These are phyloP conservation scores for Rachycentron canadum DNA, from an alignment of 2,797 vertebrate genomes.

Conservation along the genomic window DNA sequence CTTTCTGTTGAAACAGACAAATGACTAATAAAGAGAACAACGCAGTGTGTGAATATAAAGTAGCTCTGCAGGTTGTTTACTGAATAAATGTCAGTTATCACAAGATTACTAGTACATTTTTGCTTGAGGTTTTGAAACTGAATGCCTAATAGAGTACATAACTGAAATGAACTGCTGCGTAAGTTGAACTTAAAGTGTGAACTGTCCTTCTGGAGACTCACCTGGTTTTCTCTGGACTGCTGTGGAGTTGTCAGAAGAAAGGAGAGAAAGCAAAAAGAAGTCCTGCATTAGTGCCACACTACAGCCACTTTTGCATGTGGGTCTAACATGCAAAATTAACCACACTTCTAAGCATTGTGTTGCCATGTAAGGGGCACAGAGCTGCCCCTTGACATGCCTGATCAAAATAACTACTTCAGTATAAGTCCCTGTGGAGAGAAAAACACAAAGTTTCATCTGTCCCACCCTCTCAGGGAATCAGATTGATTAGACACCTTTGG, in stretches of 20 bases:
- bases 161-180: not conserved
- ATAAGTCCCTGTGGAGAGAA: slow-evolving; percentile 75
- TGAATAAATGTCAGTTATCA: slow-evolving; percentile 38
- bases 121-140: slow-evolving; percentile 20
- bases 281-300: slow-evolving; percentile 88
- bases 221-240: slow-evolving; percentile 94
- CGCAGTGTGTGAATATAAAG: slow-evolving; percentile 45
- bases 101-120: not conserved
- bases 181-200: not conserved
- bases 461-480: slow-evolving; percentile 87
- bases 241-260: slow-evolving; percentile 79
- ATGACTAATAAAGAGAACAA: slow-evolving; percentile 38
- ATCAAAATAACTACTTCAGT: slow-evolving; percentile 54
- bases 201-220: slow-evolving; percentile 84
- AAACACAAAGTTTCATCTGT: slow-evolving; percentile 87
- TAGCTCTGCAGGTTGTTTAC: slow-evolving; percentile 48
- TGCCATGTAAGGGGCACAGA: slow-evolving; percentile 89
- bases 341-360: slow-evolving; percentile 66
- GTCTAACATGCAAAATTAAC: slow-evolving; percentile 91
- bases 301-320: slow-evolving; percentile 90
- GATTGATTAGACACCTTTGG: slow-evolving; percentile 70
- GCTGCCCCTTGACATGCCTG: slow-evolving; percentile 82
- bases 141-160: slow-evolving; percentile 10
- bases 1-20: slow-evolving; percentile 72
- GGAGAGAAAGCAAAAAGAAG: slow-evolving; percentile 79